Percentiles rank a stretch among this genome's conserved stretches.
Evolutionary conservation across 2,888 invertebrate species (phyloP).

Genomic region (Dryobota labecula): DNA sequence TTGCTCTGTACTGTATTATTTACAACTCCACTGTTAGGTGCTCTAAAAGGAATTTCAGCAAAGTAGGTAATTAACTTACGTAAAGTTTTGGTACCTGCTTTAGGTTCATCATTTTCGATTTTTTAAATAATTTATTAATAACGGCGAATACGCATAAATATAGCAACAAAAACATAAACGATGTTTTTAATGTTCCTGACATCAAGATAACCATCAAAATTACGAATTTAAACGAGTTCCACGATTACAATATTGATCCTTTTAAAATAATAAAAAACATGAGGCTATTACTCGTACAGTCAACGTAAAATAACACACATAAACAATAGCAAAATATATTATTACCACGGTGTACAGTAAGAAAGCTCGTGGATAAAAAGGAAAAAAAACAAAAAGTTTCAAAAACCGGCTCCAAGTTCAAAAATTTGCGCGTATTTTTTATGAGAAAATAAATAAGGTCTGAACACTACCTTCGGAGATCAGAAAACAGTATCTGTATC

Average conservation of each 20-base stretch:
- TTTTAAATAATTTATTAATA: too few species aligned
- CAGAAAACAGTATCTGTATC: constrained; percentile 76
- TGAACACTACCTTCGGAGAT: constrained; percentile 78
- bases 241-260: neutral
- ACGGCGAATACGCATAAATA: neutral
- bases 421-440: constrained; percentile 49
- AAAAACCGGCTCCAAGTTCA: constrained; percentile 68
- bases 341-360: constrained; percentile 70
- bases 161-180: neutral
- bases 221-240: neutral
- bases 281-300: neutral
- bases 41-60: neutral
- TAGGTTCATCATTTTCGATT: neutral
- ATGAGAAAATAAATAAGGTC: constrained; percentile 46
- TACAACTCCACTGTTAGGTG: neutral
- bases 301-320: constrained; percentile 14
- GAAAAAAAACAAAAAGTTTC: constrained; percentile 66
- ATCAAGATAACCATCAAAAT: neutral
- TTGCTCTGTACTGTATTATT: too few species aligned
- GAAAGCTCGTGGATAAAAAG: constrained; percentile 72
- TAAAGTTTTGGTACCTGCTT: neutral
- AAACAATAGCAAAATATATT: constrained; percentile 66
- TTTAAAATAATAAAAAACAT: neutral
- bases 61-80: neutral
- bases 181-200: neutral